Evolutionary conservation across 2,888 invertebrate species (phyloP), one percentile per base, ranked within the genome.

Genomic region (Abscondita cerata): DNA sequence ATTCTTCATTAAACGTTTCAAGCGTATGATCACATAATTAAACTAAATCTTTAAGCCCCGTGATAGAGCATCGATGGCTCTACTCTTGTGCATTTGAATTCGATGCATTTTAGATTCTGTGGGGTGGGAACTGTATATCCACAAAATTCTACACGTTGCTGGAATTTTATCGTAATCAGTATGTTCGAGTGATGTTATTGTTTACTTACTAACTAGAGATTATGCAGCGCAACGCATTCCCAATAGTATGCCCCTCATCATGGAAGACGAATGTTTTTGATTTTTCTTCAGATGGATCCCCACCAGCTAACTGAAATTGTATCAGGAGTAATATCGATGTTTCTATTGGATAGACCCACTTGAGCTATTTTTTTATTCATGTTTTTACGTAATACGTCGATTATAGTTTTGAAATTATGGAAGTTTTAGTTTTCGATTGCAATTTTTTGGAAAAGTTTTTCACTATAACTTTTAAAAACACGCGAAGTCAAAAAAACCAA

Each of bases 51-150:
- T 89, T 86, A 2, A 96, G 82, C 93, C 95, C 75, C 89, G 85
- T 75, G 87, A 89, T 18, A 96, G 79, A 59, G 93, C 83, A 77
- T 95, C 93, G 38, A 91, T 81, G 0, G 94, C 94, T 68, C 88
- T 84, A 15, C 87, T 87, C 62, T 88, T 85, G 65, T 78, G 79
- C 13, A 95, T 87, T 82, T 98, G 96, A 75, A 98, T 94, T 59
- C 96, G 86, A 73, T 96, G 92, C 84, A 98, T 91, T 80, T 93
- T 95, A 18, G 89, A 85, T 81, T 98, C 97, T 0, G 95, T 90
- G 9, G 98, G 97, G 83, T 98, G 97, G 97, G 96, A 12, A 97
- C 91, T 1, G 95, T 95, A 79, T 98, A 98, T 2, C 95, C 96
- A 80, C 96, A 96, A 79, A 96, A 96, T 66, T 91, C 86, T 0